A percentile compares a stretch with the other conserved stretches of the same genome.
Evolutionary conservation across 2,888 invertebrate genomes (phyloP).

Genomic region (Galeruca laticollis): DNA sequence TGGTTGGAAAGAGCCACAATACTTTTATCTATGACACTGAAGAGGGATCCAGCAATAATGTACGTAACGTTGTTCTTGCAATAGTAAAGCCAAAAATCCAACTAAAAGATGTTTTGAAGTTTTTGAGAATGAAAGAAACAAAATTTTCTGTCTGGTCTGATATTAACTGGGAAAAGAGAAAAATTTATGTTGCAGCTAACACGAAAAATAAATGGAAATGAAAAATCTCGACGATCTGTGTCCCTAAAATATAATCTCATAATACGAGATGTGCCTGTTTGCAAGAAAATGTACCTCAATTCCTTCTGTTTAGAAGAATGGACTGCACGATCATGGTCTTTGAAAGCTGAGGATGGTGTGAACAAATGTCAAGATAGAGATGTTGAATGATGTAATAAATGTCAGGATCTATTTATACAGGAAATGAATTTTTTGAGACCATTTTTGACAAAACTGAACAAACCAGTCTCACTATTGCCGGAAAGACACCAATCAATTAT

Average conservation of each 20-base stretch:
- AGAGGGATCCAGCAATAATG: no score
- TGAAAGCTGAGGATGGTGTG: constrained; percentile 18
- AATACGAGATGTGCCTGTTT: constrained; percentile 17
- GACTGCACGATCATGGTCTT: background rate
- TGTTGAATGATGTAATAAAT: constrained; percentile 14
- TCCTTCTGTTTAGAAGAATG: constrained; percentile 23
- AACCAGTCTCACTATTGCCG: constrained; percentile 19
- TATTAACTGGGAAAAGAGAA: no score
- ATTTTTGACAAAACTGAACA: constrained; percentile 14
- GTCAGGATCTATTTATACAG: constrained; percentile 7
- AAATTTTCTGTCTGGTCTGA: no score
- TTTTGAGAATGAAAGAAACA: no score
- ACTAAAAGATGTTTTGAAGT: no score
- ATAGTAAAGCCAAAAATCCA: no score
- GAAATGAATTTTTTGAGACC: constrained; percentile 1
- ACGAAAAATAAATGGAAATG: no score
- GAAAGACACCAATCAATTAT: background rate
- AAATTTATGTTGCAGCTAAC: no score
- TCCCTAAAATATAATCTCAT: background rate
- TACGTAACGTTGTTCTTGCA: no score
- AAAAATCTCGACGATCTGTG: no score
- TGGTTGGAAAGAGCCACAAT: no score
- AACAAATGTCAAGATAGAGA: constrained; percentile 12
- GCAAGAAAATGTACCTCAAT: constrained; percentile 27
- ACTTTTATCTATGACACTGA: no score